These are phyloP conservation scores for Catocala sponsa DNA, from an alignment of 2,888 invertebrate species.

Conservation along the genomic window DNA sequence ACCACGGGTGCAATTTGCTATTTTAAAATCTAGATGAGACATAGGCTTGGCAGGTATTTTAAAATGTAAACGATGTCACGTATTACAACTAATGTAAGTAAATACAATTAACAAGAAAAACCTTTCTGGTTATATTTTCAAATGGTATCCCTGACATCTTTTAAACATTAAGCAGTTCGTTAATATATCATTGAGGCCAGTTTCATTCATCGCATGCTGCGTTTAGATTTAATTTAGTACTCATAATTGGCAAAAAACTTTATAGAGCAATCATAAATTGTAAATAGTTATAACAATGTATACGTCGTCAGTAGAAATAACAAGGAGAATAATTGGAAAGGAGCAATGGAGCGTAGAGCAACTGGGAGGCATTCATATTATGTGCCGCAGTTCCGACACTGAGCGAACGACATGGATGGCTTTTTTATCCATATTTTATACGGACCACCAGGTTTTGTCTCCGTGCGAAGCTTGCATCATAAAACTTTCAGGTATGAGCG, in stretches of 20 bases:
- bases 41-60: no score
- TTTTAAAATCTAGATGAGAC: no score
- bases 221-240: conserved; percentile 1
- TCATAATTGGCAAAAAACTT: conserved; percentile 14
- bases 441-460: not conserved
- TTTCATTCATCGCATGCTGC: conserved; percentile 11
- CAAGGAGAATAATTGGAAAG: conserved; percentile 2
- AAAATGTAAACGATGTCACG: no score
- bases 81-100: not conserved
- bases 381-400: not conserved
- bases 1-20: no score
- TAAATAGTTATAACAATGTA: conserved; percentile 10
- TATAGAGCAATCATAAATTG: conserved; percentile 12
- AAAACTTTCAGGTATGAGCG: no score
- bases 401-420: not conserved
- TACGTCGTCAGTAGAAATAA: conserved; percentile 7
- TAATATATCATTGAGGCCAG: not conserved
- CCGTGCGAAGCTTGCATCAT: no score
- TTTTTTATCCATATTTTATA: not conserved
- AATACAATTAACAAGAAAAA: conserved; percentile 5
- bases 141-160: conserved; percentile 1
- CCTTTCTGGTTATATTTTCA: not conserved
- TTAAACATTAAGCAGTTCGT: conserved; percentile 1
- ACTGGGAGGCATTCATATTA: conserved; percentile 5
- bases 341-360: not conserved